phyloP scores from a whole-genome alignment of 2,888 invertebrate genomes.

The Oasisia sp. region DNA sequence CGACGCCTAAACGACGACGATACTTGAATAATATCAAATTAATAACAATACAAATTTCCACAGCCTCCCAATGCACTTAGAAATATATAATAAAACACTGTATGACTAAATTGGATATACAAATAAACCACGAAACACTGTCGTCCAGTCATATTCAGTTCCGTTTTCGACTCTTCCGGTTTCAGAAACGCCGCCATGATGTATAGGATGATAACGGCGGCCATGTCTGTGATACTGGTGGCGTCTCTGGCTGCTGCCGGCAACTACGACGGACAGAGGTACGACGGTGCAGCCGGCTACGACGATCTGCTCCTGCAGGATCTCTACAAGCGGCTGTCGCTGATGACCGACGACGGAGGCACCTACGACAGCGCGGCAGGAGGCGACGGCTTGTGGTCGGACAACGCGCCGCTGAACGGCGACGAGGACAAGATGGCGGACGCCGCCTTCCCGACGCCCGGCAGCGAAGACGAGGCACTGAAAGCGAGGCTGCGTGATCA shows the following conservation, averaged over 20 bases:
- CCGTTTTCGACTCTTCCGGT: background rate
- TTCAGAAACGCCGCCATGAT: background rate
- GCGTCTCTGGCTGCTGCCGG: background rate
- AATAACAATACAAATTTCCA: no score
- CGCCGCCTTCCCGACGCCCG: background rate
- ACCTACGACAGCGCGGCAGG: background rate
- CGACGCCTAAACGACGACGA: background rate
- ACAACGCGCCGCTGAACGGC: background rate
- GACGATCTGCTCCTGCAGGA: constrained; percentile 37
- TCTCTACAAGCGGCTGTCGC: constrained; percentile 39
- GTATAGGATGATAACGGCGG: background rate
- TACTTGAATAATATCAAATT: background rate
- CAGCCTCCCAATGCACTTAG: no score
- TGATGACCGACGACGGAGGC: constrained; percentile 30
- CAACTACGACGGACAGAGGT: background rate
- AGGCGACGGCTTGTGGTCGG: background rate
- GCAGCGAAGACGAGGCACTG: background rate
- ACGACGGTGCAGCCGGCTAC: constrained; percentile 26
- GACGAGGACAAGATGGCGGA: background rate
- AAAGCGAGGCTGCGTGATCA: constrained; percentile 34
- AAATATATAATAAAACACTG: no score
- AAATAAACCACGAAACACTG: no score
- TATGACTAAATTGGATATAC: no score
- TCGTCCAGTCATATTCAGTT: background rate
- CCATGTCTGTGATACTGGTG: background rate